Conservation (phyloP, 1,140 invertebrate species). For the Mactra quadrangularis region DNA sequence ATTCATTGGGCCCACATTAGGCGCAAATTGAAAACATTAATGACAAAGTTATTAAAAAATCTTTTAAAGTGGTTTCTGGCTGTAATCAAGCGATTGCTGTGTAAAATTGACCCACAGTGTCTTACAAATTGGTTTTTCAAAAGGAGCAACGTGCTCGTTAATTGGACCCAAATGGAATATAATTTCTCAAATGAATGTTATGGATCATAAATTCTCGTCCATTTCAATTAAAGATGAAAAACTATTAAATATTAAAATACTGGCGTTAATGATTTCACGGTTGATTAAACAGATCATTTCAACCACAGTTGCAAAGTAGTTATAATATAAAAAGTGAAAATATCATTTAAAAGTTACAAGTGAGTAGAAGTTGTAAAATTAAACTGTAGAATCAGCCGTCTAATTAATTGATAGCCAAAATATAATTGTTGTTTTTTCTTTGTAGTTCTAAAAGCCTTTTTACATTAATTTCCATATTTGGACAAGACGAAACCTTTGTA, state of each 20-base stretch:
- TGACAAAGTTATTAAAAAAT: neutral
- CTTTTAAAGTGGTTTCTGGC: constrained; percentile 1
- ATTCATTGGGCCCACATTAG: constrained; percentile 39
- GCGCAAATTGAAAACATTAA: constrained; percentile 52
- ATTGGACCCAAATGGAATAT: neutral
- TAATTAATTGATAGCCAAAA: too few relatives aligned
- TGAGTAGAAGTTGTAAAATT: too few relatives aligned
- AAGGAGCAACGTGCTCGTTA: neutral
- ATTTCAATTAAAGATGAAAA: constrained; percentile 35
- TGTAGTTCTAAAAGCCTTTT: too few relatives aligned
- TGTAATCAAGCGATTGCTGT: neutral
- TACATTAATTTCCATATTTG: too few relatives aligned
- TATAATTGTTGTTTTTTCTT: too few relatives aligned
- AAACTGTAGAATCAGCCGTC: too few relatives aligned
- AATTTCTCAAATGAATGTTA: neutral
- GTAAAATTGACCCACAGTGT: constrained; percentile 25
- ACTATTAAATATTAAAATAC: neutral
- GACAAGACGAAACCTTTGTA: too few relatives aligned
- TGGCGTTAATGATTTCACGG: neutral
- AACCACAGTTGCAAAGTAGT: too few relatives aligned
- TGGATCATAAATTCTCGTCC: constrained; percentile 37
- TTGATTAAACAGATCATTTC: constrained; percentile 3
- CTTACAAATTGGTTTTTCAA: constrained; percentile 3
- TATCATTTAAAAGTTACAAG: too few relatives aligned
- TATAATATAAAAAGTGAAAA: too few relatives aligned